Evolutionary conservation across 2,888 invertebrate species (phyloP).

Genomic region (Hemaris fuciformis): DNA sequence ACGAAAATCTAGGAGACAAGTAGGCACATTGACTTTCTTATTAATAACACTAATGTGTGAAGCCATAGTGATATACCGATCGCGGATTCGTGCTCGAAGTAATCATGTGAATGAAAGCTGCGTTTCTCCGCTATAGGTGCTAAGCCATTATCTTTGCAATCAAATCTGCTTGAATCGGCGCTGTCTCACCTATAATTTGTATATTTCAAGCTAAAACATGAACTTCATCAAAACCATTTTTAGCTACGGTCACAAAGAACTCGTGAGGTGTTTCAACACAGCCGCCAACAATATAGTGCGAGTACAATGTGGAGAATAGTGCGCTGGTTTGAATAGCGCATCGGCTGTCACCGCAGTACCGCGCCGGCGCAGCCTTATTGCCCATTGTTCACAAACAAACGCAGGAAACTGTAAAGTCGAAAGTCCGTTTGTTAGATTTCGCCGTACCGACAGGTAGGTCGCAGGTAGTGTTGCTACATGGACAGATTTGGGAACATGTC

Average conservation of each 20-base stretch:
- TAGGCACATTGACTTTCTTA: too few relatives aligned
- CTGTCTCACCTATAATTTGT: too few relatives aligned
- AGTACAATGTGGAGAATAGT: conserved; percentile 26
- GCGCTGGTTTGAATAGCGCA: conserved; percentile 58
- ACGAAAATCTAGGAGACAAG: too few relatives aligned
- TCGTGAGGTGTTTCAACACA: conserved; percentile 21
- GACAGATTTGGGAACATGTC: neutral
- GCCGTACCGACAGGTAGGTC: conserved; percentile 69
- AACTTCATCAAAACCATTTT: neutral
- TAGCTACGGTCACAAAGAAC: neutral
- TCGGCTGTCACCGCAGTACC: conserved; percentile 54
- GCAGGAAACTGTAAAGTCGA: conserved; percentile 79
- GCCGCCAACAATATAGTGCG: conserved; percentile 7
- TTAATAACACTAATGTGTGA: too few relatives aligned
- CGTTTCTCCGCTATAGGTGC: too few relatives aligned
- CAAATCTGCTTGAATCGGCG: neutral
- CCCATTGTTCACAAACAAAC: conserved; percentile 76
- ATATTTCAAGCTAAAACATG: too few relatives aligned
- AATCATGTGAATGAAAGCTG: too few relatives aligned
- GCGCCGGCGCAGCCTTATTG: conserved; percentile 62
- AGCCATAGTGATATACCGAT: too few relatives aligned
- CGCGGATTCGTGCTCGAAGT: too few relatives aligned
- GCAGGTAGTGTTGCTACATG: conserved; percentile 65
- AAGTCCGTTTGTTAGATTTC: conserved; percentile 59
- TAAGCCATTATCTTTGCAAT: too few relatives aligned